Percentiles rank a stretch among this genome's conserved stretches.
Evolutionary conservation across 1,140 invertebrate genomes (phyloP).

Genomic region (Drosophila jambulina): DNA sequence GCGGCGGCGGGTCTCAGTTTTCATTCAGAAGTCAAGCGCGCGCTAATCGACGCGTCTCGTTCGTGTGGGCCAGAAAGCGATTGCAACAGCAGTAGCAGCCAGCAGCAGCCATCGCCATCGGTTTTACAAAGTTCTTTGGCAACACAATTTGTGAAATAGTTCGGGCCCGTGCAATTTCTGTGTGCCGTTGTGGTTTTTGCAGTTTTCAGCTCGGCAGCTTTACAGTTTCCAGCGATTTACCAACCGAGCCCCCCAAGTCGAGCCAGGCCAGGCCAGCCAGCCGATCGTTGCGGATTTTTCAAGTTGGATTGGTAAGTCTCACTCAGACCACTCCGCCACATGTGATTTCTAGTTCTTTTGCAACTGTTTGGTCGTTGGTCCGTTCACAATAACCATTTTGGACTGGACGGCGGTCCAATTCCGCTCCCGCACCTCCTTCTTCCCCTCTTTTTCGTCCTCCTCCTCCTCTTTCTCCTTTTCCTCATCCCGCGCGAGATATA

Average conservation of each 20-base stretch:
- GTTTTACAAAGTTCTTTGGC: slow-evolving; percentile 76
- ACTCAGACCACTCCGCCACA: slow-evolving; percentile 44
- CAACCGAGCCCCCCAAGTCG: slow-evolving; percentile 43
- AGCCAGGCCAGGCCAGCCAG: slow-evolving; percentile 6
- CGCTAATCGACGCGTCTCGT: slow-evolving; percentile 43
- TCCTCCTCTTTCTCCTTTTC: not conserved
- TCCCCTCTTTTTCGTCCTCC: not conserved
- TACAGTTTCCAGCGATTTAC: slow-evolving; percentile 71
- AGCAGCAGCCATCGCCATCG: slow-evolving; percentile 30
- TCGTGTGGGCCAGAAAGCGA: slow-evolving; percentile 50
- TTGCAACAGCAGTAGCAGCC: slow-evolving; percentile 54
- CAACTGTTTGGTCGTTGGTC: slow-evolving; percentile 62
- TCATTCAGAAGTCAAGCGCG: slow-evolving; percentile 79
- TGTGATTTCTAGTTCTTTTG: slow-evolving; percentile 67
- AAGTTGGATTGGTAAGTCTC: slow-evolving; percentile 70
- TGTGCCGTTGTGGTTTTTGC: slow-evolving; percentile 72
- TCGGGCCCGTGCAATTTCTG: slow-evolving; percentile 69
- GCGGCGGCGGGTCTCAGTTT: slow-evolving; percentile 63
- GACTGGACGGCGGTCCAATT: slow-evolving; percentile 33
- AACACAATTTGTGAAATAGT: slow-evolving; percentile 75
- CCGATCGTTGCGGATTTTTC: slow-evolving; percentile 40
- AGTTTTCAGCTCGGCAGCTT: slow-evolving; percentile 54
- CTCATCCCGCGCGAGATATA: slow-evolving; percentile 1
- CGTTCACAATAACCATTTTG: slow-evolving; percentile 57
- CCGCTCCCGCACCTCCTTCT: slow-evolving; percentile 10